Conservation (phyloP, 1,140 invertebrate species). For the Phymorhynchus buccinoides region DNA sequence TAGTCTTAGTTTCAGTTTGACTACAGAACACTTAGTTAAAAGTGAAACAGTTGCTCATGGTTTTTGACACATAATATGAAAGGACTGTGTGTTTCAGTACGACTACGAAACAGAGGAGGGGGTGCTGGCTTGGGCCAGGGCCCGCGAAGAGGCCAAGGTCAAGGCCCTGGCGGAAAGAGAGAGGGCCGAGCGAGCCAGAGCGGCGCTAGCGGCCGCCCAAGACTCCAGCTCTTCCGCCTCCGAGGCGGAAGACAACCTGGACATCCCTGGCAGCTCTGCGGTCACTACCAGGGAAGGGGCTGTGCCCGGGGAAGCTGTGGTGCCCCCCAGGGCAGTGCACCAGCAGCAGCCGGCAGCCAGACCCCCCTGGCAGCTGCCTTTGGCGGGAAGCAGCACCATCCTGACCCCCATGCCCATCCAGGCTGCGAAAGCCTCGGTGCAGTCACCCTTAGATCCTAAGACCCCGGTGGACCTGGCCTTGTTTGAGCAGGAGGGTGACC, state of each 20-base stretch:
- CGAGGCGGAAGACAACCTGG: slow-evolving; percentile 36
- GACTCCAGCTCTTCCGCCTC: slow-evolving; percentile 10
- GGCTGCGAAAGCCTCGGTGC: slow-evolving; percentile 7
- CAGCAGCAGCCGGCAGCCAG: neutral
- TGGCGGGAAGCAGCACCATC: slow-evolving; percentile 49
- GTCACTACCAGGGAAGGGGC: neutral
- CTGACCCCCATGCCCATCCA: slow-evolving; percentile 54
- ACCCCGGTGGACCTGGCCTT: slow-evolving; percentile 53
- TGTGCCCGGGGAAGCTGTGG: neutral
- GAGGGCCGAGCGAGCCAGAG: slow-evolving; percentile 22
- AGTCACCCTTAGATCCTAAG: slow-evolving; percentile 1
- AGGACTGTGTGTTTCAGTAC: no score
- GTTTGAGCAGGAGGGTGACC: slow-evolving; percentile 64
- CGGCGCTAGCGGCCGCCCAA: slow-evolving; percentile 8
- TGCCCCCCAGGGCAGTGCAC: neutral
- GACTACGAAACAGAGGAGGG: slow-evolving; percentile 63
- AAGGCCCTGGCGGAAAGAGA: slow-evolving; percentile 37
- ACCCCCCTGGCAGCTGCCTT: slow-evolving; percentile 24
- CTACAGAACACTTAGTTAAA: no score
- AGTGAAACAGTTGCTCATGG: no score
- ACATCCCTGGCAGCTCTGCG: neutral
- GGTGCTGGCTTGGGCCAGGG: slow-evolving; percentile 59
- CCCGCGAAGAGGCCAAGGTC: slow-evolving; percentile 49
- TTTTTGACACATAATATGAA: no score
- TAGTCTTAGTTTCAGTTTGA: no score